A percentile compares a stretch with the other conserved stretches of the same genome.
phyloP scores from a whole-genome alignment of 2,888 invertebrate species.

The Ectemnius cavifrons region DNA sequence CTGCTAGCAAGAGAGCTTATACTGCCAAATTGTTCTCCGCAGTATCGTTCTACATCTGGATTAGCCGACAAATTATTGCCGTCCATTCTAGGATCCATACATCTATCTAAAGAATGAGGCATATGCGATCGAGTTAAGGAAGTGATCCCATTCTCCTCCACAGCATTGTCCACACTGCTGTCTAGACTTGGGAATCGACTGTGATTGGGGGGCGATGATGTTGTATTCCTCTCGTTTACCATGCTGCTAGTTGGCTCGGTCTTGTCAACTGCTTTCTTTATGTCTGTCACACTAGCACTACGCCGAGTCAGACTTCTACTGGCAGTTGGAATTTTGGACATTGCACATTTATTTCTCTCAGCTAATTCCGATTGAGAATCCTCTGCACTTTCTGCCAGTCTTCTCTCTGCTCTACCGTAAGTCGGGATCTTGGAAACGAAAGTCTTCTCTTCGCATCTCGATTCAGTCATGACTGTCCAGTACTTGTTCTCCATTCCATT shows the following conservation, averaged over 20 bases:
- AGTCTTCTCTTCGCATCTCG: conserved; percentile 60
- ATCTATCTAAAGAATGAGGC: not conserved
- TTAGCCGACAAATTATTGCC: not conserved
- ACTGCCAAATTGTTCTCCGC: conserved; percentile 79
- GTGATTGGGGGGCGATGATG: conserved; percentile 55
- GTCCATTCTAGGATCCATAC: not conserved
- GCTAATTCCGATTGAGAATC: conserved; percentile 40
- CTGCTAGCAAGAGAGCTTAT: conserved; percentile 81
- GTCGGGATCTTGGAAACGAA: conserved; percentile 69
- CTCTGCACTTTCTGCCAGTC: conserved; percentile 46
- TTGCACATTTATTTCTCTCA: conserved; percentile 50
- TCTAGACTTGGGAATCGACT: conserved; percentile 80
- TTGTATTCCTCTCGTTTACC: conserved; percentile 29
- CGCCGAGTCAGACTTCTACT: conserved; percentile 66
- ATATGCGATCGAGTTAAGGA: not conserved
- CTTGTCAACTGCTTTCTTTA: conserved; percentile 80
- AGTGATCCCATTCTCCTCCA: conserved; percentile 17
- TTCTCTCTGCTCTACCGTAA: conserved; percentile 47
- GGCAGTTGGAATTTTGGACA: conserved; percentile 68
- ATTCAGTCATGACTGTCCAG: conserved; percentile 50
- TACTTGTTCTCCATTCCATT: conserved; percentile 31
- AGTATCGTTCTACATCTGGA: conserved; percentile 63
- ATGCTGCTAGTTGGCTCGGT: conserved; percentile 63
- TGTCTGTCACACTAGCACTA: conserved; percentile 80
- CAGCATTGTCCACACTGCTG: conserved; percentile 79